phyloP scores from a whole-genome alignment of 2,888 invertebrate species.

The Athalia cordata region DNA sequence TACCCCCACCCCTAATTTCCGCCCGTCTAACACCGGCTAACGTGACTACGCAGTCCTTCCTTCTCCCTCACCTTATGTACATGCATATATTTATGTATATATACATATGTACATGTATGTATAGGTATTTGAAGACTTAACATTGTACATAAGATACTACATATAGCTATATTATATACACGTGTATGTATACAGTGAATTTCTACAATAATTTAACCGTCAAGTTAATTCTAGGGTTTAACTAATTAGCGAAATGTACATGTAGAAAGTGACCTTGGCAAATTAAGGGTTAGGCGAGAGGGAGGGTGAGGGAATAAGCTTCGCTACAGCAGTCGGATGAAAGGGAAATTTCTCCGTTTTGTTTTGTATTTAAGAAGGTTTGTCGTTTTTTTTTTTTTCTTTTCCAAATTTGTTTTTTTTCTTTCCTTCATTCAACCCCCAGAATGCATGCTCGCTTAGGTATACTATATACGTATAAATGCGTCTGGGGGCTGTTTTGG shows the following conservation, averaged over 20 bases:
- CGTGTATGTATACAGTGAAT: conserved; percentile 4
- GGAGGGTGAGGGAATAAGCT: no score
- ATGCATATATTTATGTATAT: no score
- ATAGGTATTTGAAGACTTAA: no score
- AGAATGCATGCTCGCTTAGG: conserved; percentile 49
- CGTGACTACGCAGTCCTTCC: conserved; percentile 1
- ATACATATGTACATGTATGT: no score
- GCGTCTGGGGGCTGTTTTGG: conserved; percentile 43
- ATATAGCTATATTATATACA: neutral
- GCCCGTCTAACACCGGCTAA: neutral
- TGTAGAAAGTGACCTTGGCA: neutral
- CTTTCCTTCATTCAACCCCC: no score
- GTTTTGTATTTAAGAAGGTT: no score
- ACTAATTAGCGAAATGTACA: conserved; percentile 3
- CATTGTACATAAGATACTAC: no score
- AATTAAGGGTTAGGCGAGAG: neutral
- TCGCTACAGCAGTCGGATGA: no score
- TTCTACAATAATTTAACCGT: conserved; percentile 6
- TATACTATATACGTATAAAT: conserved; percentile 57
- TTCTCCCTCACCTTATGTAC: neutral
- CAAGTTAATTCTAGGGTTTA: conserved; percentile 28
- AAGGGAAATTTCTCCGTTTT: no score
- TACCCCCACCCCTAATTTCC: conserved; percentile 22
- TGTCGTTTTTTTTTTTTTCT: no score
- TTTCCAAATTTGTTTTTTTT: no score